Evolutionary conservation across 2,888 invertebrate genomes (phyloP).

Genomic region (Bombylius major): DNA sequence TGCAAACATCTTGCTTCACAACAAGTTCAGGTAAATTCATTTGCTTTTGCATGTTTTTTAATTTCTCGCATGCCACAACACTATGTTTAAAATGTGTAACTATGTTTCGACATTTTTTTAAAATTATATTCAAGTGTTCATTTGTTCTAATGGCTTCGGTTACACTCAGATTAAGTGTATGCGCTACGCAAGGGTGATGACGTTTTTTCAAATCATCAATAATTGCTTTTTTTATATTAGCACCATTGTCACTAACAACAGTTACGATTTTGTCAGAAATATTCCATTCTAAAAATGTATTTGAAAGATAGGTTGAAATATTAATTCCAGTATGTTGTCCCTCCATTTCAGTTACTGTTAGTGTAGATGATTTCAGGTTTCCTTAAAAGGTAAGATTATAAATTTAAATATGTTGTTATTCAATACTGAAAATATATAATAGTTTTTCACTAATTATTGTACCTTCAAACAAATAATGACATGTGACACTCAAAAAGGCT

Average conservation of each 20-base stretch:
- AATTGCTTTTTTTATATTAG: conserved; percentile 3
- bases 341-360: no score
- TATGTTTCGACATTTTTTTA: not conserved
- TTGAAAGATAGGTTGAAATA: not conserved
- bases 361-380: no score
- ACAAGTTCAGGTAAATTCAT: conserved; percentile 1
- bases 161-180: conserved; percentile 1
- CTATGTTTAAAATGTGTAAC: conserved; percentile 7
- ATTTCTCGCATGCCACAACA: conserved; percentile 1
- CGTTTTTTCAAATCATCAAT: conserved; percentile 2
- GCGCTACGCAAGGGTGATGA: conserved; percentile 6
- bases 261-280: conserved; percentile 1
- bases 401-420: no score
- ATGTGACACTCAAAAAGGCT: no score
- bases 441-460: no score
- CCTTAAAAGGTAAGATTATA: no score
- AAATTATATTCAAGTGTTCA: no score
- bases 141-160: no score
- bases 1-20: conserved; percentile 6
- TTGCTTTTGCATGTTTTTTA: not conserved
- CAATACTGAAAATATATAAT: no score
- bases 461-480: no score
- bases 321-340: not conserved
- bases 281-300: not conserved
- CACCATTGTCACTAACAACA: conserved; percentile 4